phyloP scores from a whole-genome alignment of 2,888 invertebrate genomes.

The Volucella inflata region DNA sequence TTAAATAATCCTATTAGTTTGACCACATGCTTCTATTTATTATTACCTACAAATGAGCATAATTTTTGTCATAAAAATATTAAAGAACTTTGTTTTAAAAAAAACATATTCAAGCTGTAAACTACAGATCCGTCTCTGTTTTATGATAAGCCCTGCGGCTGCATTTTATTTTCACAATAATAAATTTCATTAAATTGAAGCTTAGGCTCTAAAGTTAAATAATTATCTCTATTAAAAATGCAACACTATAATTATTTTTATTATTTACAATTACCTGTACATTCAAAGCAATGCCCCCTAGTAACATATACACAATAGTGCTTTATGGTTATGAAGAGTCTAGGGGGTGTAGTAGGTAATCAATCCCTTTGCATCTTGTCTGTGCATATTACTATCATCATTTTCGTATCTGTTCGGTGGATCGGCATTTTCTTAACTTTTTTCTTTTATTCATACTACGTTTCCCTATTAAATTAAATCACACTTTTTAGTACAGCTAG shows the following conservation, averaged over 20 bases:
- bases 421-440: neutral
- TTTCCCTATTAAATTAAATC: constrained; percentile 56
- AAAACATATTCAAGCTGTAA: no score
- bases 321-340: no score
- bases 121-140: no score
- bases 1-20: no score
- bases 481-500: constrained; percentile 7
- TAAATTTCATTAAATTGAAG: neutral
- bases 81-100: no score
- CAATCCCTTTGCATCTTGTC: neutral
- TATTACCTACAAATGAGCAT: no score
- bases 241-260: constrained; percentile 6
- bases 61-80: no score
- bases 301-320: neutral
- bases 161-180: no score
- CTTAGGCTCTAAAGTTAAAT: neutral
- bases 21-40: no score
- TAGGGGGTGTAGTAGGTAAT: no score
- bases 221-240: constrained; percentile 3
- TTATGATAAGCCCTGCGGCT: no score
- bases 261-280: constrained; percentile 26
- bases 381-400: no score
- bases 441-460: constrained; percentile 5
- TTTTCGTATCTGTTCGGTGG: neutral
- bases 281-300: neutral